These are phyloP conservation scores for Plumapathes pennacea DNA, from an alignment of 92 coral and sea anemone genomes.

Conservation along the genomic window DNA sequence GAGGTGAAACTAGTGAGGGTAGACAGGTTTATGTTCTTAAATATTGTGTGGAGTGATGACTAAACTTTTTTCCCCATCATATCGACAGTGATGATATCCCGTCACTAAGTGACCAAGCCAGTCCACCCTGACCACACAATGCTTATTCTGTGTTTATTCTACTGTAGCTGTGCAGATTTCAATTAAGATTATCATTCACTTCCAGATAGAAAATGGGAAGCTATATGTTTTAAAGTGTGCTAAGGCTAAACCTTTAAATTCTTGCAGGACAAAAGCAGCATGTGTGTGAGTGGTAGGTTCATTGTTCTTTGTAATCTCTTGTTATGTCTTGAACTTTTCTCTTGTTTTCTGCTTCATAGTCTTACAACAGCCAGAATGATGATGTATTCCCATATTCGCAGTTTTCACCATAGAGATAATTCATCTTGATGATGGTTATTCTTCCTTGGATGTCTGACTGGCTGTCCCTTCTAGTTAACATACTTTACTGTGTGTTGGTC, in stretches of 20 bases:
- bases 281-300: neutral
- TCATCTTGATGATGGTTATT: slow-evolving; percentile 67
- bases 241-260: too few species aligned
- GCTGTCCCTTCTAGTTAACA: too few species aligned
- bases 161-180: neutral
- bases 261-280: too few species aligned
- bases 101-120: slow-evolving; percentile 63
- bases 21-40: too few species aligned
- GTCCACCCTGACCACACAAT: slow-evolving; percentile 62
- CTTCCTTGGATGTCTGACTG: slow-evolving; percentile 95
- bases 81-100: slow-evolving; percentile 57
- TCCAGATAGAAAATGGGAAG: too few species aligned
- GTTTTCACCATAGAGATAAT: slow-evolving; percentile 81
- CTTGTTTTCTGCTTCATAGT: neutral
- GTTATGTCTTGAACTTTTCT: neutral
- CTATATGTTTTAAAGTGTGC: too few species aligned
- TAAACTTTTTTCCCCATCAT: slow-evolving; percentile 70
- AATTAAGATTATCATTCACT: too few species aligned
- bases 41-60: slow-evolving; percentile 55
- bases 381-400: slow-evolving; percentile 80
- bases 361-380: slow-evolving; percentile 44
- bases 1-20: too few species aligned
- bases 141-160: neutral
- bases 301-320: neutral
- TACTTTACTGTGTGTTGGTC: too few species aligned